Evolutionary conservation across 2,797 vertebrate genomes (phyloP), one percentile per base, ranked within the genome.

Genomic region (Tapirus indicus): DNA sequence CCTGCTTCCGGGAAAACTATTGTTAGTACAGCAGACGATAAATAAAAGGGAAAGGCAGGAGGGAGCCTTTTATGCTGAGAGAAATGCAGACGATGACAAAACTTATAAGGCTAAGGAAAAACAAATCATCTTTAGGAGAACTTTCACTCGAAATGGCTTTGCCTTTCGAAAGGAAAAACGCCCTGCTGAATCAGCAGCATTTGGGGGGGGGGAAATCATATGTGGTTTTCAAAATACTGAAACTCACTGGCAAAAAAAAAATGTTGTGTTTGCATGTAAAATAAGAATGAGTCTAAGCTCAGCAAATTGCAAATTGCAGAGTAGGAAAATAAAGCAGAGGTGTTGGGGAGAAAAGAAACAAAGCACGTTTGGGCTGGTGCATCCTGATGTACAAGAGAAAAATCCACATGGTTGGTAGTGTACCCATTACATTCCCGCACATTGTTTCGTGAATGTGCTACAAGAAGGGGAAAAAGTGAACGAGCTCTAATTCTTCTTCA

Each of bases 91-190:
- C 66, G 17, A 92, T 95, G 91, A 97, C 91, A 97, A 95, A 97
- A 96, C 35, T 93, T 98, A 95, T 91, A 97, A 58, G 89, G 96
- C 86, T 96, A 95, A 93, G 96, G 86, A 68, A 52, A 97, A 94
- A 94, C 88, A 97, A 97, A 96, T 84, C 95, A 96, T 98, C 78
- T 98, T 97, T 71, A 95, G 85, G 56, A 98, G 96, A 97, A 95
- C n/a, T 97, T 97, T 78, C 94, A 74, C 85, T 97, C 35, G 75
- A 98, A 98, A 97, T 89, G 86, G 91, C 91, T 98, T 97, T 95
- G 87, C 91, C 87, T 95, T 82, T 44, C 62, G 96, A 96, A 93
- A 92, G 92, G 66, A 96, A 91, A 98, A 97, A 95, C 95, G 77
- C 87, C 82, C 2, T 97, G 97, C 98, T 98, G 97, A 97, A 94